Base-by-base conservation (phyloP, 2,888 invertebrate species). In the Acronicta alni region DNA sequence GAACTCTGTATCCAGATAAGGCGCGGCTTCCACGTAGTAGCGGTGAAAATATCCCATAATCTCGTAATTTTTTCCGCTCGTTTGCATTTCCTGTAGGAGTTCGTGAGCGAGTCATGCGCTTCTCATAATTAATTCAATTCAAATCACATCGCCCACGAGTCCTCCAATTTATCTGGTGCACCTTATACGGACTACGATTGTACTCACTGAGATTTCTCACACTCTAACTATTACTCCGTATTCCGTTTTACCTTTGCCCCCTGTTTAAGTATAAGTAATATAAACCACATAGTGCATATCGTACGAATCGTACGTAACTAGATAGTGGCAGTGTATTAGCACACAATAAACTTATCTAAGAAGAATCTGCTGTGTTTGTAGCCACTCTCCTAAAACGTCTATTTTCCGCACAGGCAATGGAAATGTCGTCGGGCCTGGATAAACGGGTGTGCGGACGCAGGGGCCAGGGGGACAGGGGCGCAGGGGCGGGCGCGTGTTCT, bases 91-190 rank as follows among this genome's bases (percentile, higher is more conserved):
- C 86, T 88, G 83, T 80, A 79, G 65, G 78, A 85, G 80, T 86
- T 90, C 87, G 89, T 89, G 89, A 89, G 83, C 83, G 73, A 85
- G 80, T 81, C 78, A 82, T 77, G 79, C 72, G 79, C 71, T 82
- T 81, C 87, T 89, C 87, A 89, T 92, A 91, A 91, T 91, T 92
- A 90, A 92, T 92, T 89, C 89, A 88, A 91, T 91, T 92, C 89
- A 90, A 92, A 92, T 91, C 92, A 92, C 89, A 89, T 88, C 89
- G 89, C 89, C 91, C 88, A 89, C 90, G 86, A 86, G 82, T 79
- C 82, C 83, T 88, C 83, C 86, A 88, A 89, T 91, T 90, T 88
- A 88, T 87, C 85, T 80, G 81, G 83, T 84, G 80, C 71, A 79
- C 87, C 89, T 80, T 88, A 82, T 88, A 87, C 75, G 88, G 87